Evolutionary conservation across 2,797 vertebrate genomes (phyloP), one percentile per base, ranked within the genome.

Genomic region (Cryptoprocta ferox): DNA sequence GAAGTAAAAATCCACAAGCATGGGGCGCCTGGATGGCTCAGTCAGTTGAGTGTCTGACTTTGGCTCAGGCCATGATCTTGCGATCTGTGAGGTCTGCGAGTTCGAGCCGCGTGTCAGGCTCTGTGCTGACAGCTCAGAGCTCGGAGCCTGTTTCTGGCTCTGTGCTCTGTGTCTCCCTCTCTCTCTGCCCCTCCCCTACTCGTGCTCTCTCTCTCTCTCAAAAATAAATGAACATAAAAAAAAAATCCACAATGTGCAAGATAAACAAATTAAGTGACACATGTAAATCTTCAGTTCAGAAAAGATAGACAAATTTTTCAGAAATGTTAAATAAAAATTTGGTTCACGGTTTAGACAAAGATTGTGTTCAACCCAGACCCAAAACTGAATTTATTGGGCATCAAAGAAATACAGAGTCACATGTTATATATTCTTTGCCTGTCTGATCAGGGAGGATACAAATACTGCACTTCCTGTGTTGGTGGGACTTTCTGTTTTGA

Each of bases 51-150:
- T 19, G 3, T 59, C 56, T 9, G 21, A 59, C 8, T 59, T 59
- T 24, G 21, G 56, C 56, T 59, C 56, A 10, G 21, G 56, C 24
- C 56, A 59, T 8, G 21, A 59, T 59, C 56, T 59, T 7, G 0
- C 0, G 2, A 2, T 59, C 0, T 0, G 21, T 21, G 56, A 59
- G 2, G 21, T 59, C 0, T 0, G 21, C 7, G 56, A 59, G 1
- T 59, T 59, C 21, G 8, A 59, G 56, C 56, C 56, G 7, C 7
- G 2, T 3, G 8, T 0, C 19, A 2, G 21, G 56, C 56, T 56
- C 56, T 56, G 7, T 9, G 19, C 56, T 59, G 56, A 59, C 56
- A 10, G 21, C 56, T 59, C 8, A 0, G 21, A 24, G 56, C 56
- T 19, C 3, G 8, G 56, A 59, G 0, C 7, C 56, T 24, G 56